phyloP scores from a whole-genome alignment of 2,888 invertebrate species.

The Galeruca laticollis region DNA sequence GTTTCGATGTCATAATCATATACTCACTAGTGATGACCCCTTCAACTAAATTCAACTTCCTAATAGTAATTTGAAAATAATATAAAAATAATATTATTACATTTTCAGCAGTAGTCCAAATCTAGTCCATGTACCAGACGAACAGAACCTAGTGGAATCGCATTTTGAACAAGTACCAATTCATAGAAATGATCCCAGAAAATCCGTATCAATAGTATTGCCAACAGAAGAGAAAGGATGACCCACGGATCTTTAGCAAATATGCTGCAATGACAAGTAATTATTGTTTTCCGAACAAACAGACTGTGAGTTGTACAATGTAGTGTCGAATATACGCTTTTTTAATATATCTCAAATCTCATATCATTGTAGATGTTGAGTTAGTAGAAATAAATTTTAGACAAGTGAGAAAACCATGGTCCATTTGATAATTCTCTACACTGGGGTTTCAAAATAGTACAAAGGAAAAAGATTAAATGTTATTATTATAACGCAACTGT shows the following conservation, averaged over 20 bases:
- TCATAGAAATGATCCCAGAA: slow-evolving; percentile 63
- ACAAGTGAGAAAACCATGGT: neutral
- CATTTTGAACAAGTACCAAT: slow-evolving; percentile 59
- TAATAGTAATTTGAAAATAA: neutral
- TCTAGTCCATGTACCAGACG: slow-evolving; percentile 64
- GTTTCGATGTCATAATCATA: slow-evolving; percentile 23
- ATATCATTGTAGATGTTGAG: neutral
- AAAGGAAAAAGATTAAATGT: too few relatives aligned
- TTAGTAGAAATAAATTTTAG: neutral
- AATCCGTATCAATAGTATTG: slow-evolving; percentile 73
- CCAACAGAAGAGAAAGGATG: slow-evolving; percentile 71
- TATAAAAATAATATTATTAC: neutral
- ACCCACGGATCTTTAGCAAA: slow-evolving; percentile 53
- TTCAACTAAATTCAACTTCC: too few relatives aligned
- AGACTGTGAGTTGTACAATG: slow-evolving; percentile 11
- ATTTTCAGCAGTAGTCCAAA: slow-evolving; percentile 58
- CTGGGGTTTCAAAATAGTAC: neutral
- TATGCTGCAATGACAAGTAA: slow-evolving; percentile 18
- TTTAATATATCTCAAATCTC: slow-evolving; percentile 17
- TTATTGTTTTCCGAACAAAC: slow-evolving; percentile 21
- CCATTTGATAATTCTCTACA: neutral
- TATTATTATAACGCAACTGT: too few relatives aligned
- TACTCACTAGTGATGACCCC: slow-evolving; percentile 10
- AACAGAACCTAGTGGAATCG: slow-evolving; percentile 61
- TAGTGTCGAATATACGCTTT: slow-evolving; percentile 33